Percentiles rank a stretch among this genome's conserved stretches.
These are phyloP conservation scores for Phalanger gymnotis DNA, from an alignment of 2,797 vertebrate species.

Conservation along the genomic window DNA sequence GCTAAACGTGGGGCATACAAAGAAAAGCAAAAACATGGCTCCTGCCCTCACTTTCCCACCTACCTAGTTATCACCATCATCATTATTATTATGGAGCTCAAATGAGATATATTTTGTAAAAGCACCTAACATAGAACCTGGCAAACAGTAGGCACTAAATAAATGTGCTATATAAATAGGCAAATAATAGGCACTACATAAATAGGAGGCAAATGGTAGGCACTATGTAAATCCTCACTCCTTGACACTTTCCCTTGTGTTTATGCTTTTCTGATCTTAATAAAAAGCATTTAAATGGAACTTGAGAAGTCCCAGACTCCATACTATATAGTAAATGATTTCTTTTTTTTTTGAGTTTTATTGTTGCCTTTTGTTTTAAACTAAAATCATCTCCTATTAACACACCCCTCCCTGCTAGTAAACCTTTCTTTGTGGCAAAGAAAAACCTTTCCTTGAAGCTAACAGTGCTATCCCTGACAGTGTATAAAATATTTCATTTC, in stretches of 20 bases:
- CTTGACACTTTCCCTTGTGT: too few relatives aligned
- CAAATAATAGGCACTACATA: too few relatives aligned
- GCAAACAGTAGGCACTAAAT: too few relatives aligned
- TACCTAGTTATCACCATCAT: neutral
- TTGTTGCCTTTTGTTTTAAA: neutral
- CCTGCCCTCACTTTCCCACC: too few relatives aligned
- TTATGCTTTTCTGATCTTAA: neutral
- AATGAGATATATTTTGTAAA: too few relatives aligned
- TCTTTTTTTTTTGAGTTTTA: neutral
- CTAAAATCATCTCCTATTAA: neutral
- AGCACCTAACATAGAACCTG: too few relatives aligned
- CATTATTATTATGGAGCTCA: too few relatives aligned
- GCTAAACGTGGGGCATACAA: neutral
- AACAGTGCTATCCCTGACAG: neutral
- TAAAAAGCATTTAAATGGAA: neutral
- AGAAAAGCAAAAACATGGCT: neutral
- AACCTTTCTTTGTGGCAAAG: slow-evolving; percentile 16
- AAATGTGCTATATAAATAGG: too few relatives aligned
- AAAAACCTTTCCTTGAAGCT: slow-evolving; percentile 13
- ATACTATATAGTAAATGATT: neutral
- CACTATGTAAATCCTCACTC: too few relatives aligned
- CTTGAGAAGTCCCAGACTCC: neutral
- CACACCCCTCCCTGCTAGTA: neutral
- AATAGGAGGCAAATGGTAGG: too few relatives aligned
- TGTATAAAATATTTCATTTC: neutral